Evolutionary conservation across 1,140 invertebrate species (phyloP).

Genomic region (Diorhabda carinulata): DNA sequence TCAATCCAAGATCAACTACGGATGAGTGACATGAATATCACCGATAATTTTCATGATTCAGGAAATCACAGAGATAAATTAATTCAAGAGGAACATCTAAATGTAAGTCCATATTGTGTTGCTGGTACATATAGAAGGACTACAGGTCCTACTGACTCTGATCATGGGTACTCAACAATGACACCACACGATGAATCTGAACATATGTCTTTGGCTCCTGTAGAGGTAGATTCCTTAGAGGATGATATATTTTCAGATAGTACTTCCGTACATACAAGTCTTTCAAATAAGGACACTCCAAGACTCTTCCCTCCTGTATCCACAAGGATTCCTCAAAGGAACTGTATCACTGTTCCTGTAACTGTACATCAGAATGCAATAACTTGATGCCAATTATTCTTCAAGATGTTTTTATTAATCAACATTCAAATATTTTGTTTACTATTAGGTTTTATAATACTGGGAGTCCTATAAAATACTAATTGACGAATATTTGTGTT

Average conservation of each 20-base stretch:
- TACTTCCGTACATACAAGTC: constrained; percentile 58
- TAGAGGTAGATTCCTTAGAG: constrained; percentile 57
- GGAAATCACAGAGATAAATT: constrained; percentile 60
- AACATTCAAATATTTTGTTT: no score
- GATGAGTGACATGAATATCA: constrained; percentile 46
- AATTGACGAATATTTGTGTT: no score
- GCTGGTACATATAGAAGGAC: constrained; percentile 76
- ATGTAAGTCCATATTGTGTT: constrained; percentile 82
- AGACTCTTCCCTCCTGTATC: constrained; percentile 44
- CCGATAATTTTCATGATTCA: constrained; percentile 53
- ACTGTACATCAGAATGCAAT: constrained; percentile 80
- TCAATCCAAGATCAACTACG: constrained; percentile 50
- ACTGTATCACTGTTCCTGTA: constrained; percentile 79
- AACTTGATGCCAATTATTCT: constrained; percentile 33
- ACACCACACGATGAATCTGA: constrained; percentile 83
- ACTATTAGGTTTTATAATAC: no score
- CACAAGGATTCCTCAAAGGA: constrained; percentile 53
- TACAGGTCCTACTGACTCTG: constrained; percentile 78
- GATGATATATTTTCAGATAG: constrained; percentile 57
- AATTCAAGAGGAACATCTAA: constrained; percentile 51
- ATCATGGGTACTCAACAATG: constrained; percentile 94
- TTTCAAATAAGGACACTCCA: constrained; percentile 49
- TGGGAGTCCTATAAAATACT: no score
- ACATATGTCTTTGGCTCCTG: constrained; percentile 68
- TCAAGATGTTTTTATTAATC: background rate